Conservation (phyloP, 2,888 invertebrate species). For the Drosophila limbata region DNA sequence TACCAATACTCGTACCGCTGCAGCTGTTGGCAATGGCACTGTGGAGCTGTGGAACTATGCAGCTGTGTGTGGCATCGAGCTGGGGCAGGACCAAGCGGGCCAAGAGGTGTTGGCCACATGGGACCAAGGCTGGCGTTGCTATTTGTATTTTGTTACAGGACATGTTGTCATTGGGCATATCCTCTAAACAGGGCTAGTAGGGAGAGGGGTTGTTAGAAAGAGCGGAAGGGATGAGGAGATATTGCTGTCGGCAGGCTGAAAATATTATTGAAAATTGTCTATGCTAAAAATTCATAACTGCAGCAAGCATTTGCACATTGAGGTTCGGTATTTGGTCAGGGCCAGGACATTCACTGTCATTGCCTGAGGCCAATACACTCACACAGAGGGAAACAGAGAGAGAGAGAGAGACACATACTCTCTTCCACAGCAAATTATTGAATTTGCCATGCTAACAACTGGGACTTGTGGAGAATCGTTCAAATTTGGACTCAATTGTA, state of each 20-base stretch:
- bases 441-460: conserved; percentile 19
- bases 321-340: conserved; percentile 14
- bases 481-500: conserved; percentile 29
- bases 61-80: conserved; percentile 14
- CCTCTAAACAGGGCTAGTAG: conserved; percentile 36
- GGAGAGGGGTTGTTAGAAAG: background rate
- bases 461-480: background rate
- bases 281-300: conserved; percentile 69
- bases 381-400: background rate
- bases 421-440: conserved; percentile 30
- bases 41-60: conserved; percentile 5
- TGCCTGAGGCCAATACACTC: conserved; percentile 6
- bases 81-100: conserved; percentile 2
- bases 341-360: conserved; percentile 17
- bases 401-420: background rate
- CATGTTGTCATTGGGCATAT: conserved; percentile 68
- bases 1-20: background rate
- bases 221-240: background rate
- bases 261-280: conserved; percentile 68
- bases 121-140: conserved; percentile 40
- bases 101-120: conserved; percentile 60
- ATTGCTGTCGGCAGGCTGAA: conserved; percentile 35
- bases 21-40: background rate
- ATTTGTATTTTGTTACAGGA: conserved; percentile 74
- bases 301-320: conserved; percentile 38